A percentile compares a stretch with the other conserved stretches of the same genome.
Evolutionary conservation across 1,140 invertebrate species (phyloP).

Genomic region (Halictus rubicundus): DNA sequence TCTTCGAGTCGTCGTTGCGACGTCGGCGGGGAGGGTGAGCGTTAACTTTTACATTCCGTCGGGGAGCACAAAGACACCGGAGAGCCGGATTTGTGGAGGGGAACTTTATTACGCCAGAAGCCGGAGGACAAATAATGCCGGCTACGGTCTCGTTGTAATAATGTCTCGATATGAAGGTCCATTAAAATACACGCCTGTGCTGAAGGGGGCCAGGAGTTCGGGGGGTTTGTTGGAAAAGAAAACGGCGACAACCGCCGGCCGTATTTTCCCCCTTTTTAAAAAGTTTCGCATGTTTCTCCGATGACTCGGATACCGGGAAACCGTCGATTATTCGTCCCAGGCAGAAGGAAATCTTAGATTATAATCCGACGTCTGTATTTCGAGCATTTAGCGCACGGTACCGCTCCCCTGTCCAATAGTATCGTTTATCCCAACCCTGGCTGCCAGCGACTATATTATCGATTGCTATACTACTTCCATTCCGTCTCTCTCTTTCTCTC

Average conservation of each 20-base stretch:
- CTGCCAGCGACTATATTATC: slow-evolving; percentile 35
- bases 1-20: not conserved
- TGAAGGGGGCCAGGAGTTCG: not conserved
- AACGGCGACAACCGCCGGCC: not conserved
- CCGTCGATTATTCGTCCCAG: slow-evolving; percentile 31
- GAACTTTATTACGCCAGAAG: slow-evolving; percentile 8
- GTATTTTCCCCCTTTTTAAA: slow-evolving; percentile 11
- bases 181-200: slow-evolving; percentile 10
- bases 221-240: not conserved
- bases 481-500: not conserved
- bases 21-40: not conserved
- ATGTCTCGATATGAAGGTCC: slow-evolving; percentile 4
- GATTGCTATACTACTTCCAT: slow-evolving; percentile 51
- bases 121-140: slow-evolving; percentile 4
- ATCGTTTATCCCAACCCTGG: slow-evolving; percentile 8
- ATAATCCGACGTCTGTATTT: slow-evolving; percentile 26
- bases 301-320: not conserved
- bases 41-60: not conserved
- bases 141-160: slow-evolving; percentile 3
- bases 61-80: not conserved
- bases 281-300: not conserved
- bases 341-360: slow-evolving; percentile 48
- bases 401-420: slow-evolving; percentile 24
- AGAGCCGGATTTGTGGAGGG: not conserved
- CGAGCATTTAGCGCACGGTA: slow-evolving; percentile 15